Evolutionary conservation across 2,113 vertebrate genomes (phyloP).

Genomic region (Oryzias javanicus): DNA sequence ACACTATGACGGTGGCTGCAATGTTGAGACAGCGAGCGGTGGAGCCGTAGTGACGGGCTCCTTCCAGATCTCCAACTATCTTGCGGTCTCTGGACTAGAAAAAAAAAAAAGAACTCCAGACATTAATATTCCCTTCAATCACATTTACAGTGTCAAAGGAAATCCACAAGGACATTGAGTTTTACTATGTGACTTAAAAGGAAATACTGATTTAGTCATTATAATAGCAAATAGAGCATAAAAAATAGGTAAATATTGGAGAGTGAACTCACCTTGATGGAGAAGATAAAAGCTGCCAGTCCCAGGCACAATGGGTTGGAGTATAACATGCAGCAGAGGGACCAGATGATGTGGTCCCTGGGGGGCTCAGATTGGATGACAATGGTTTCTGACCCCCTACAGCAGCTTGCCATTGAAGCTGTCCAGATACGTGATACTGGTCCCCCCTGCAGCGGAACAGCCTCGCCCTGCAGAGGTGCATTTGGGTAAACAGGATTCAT

Average conservation of each 20-base stretch:
- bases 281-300: conserved; percentile 52
- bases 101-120: too few species aligned
- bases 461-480: background rate
- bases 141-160: too few species aligned
- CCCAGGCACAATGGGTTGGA: conserved; percentile 52
- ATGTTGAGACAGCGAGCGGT: conserved; percentile 55
- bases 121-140: too few species aligned
- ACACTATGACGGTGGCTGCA: background rate
- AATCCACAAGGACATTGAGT: too few species aligned
- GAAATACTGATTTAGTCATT: too few species aligned
- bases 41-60: conserved; percentile 30
- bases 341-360: conserved; percentile 63
- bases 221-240: too few species aligned
- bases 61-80: conserved; percentile 44
- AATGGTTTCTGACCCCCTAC: background rate
- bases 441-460: background rate
- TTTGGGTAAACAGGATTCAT: conserved; percentile 1
- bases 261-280: conserved; percentile 56
- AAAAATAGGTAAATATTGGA: background rate
- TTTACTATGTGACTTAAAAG: too few species aligned
- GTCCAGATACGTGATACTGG: background rate
- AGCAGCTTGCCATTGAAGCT: background rate
- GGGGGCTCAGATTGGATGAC: conserved; percentile 3
- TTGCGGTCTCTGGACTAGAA: conserved; percentile 64
- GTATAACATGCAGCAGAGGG: conserved; percentile 25